phyloP scores from a whole-genome alignment of 2,113 vertebrate species.

The Coracopsis vasa region DNA sequence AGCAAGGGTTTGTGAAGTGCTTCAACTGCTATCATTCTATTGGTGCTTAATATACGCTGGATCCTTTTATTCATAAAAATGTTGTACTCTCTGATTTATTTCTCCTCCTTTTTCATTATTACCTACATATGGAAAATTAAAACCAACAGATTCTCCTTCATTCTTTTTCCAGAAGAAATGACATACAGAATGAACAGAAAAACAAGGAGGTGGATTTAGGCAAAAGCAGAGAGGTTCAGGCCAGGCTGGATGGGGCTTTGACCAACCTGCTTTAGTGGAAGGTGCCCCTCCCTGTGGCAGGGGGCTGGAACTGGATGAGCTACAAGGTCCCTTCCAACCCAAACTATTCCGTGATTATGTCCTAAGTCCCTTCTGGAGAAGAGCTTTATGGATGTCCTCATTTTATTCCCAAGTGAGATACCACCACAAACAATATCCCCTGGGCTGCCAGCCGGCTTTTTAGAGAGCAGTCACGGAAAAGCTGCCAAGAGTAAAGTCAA shows the following conservation, averaged over 20 bases:
- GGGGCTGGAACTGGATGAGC: neutral
- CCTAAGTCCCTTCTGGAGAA: neutral
- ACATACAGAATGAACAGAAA: neutral
- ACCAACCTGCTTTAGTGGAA: neutral
- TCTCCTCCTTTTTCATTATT: neutral
- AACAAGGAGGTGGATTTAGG: neutral
- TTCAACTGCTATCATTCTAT: neutral
- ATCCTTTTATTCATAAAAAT: neutral
- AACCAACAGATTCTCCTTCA: neutral
- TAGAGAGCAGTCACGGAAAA: neutral
- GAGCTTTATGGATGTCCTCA: neutral
- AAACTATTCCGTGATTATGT: neutral
- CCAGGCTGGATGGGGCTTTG: neutral
- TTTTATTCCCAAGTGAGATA: neutral
- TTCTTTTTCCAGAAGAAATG: neutral
- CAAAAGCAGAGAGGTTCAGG: neutral
- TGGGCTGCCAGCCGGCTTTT: neutral
- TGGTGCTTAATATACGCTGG: rapidly evolving
- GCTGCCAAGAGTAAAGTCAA: neutral
- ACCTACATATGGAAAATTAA: neutral
- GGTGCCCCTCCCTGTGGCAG: neutral
- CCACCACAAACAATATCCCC: neutral
- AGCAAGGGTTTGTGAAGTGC: neutral
- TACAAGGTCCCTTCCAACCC: neutral
- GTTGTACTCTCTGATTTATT: neutral